Evolutionary conservation across 2,888 invertebrate genomes (phyloP).

Genomic region (Teinopalpus imperialis): DNA sequence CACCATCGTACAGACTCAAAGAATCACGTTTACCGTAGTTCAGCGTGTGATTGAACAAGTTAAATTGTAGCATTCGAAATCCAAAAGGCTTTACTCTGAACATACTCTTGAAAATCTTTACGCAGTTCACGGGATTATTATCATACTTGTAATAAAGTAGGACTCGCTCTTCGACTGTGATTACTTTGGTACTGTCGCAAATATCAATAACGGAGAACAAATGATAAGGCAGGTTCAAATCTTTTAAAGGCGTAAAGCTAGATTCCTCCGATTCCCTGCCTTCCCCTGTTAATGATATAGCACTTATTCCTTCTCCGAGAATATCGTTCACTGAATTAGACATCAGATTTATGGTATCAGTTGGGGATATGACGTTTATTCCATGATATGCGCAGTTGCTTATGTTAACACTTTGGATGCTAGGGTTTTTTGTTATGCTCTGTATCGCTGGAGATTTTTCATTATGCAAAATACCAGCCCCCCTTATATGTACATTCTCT

Average conservation of each 20-base stretch:
- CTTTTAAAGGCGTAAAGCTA: slow-evolving; percentile 92
- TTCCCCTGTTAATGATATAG: slow-evolving; percentile 96
- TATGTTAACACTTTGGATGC: slow-evolving; percentile 90
- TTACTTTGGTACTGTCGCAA: slow-evolving; percentile 96
- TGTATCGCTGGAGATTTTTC: slow-evolving; percentile 97
- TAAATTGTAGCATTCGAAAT: slow-evolving; percentile 93
- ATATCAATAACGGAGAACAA: slow-evolving; percentile 97
- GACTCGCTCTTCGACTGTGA: slow-evolving; percentile 93
- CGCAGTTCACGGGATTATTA: slow-evolving; percentile 97
- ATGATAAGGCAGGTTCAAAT: slow-evolving; percentile 92
- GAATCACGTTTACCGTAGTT: slow-evolving; percentile 92
- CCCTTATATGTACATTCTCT: slow-evolving; percentile 90
- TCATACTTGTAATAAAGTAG: slow-evolving; percentile 98
- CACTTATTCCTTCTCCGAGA: slow-evolving; percentile 94
- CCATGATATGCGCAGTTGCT: slow-evolving; percentile 94
- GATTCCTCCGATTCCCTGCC: slow-evolving; percentile 93
- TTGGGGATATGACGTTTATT: slow-evolving; percentile 94
- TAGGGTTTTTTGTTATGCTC: slow-evolving; percentile 93
- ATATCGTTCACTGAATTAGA: slow-evolving; percentile 89
- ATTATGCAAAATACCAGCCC: slow-evolving; percentile 97
- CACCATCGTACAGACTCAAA: slow-evolving; percentile 94
- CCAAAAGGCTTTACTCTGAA: slow-evolving; percentile 94
- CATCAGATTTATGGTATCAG: slow-evolving; percentile 89
- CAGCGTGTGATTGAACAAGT: slow-evolving; percentile 93
- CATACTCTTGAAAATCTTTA: slow-evolving; percentile 96